These are phyloP conservation scores for Pterostichus madidus DNA, from an alignment of 2,888 invertebrate species.

Conservation along the genomic window DNA sequence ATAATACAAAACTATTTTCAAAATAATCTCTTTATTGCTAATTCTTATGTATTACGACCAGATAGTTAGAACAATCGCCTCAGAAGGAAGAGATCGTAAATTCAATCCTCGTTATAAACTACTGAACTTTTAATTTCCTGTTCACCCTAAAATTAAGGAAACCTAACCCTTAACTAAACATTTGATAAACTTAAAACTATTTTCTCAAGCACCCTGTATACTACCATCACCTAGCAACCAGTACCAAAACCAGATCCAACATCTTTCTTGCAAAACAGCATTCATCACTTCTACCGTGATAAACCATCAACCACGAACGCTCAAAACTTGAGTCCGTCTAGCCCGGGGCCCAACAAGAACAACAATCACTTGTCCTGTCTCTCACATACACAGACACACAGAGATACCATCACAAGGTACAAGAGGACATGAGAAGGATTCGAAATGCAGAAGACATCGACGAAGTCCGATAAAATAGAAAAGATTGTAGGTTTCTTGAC, in stretches of 20 bases:
- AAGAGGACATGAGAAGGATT: background rate
- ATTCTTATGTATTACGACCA: too few species aligned
- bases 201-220: slow-evolving; percentile 6
- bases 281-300: slow-evolving; percentile 11
- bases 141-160: too few species aligned
- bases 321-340: slow-evolving; percentile 35
- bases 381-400: background rate
- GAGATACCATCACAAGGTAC: too few species aligned
- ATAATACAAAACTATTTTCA: too few species aligned
- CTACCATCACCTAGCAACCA: background rate
- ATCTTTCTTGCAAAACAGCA: slow-evolving; percentile 43
- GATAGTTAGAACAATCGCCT: too few species aligned
- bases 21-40: too few species aligned
- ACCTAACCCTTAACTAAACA: background rate
- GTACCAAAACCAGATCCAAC: background rate
- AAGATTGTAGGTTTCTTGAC: too few species aligned
- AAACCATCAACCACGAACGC: slow-evolving; percentile 5
- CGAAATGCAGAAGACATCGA: background rate
- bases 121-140: too few species aligned
- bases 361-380: background rate
- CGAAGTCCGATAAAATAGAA: too few species aligned
- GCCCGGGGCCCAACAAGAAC: background rate
- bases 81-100: too few species aligned
- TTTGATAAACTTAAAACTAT: background rate
- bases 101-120: too few species aligned